Conservation (phyloP, 1,140 invertebrate genomes). For the Cherax quadricarinatus region DNA sequence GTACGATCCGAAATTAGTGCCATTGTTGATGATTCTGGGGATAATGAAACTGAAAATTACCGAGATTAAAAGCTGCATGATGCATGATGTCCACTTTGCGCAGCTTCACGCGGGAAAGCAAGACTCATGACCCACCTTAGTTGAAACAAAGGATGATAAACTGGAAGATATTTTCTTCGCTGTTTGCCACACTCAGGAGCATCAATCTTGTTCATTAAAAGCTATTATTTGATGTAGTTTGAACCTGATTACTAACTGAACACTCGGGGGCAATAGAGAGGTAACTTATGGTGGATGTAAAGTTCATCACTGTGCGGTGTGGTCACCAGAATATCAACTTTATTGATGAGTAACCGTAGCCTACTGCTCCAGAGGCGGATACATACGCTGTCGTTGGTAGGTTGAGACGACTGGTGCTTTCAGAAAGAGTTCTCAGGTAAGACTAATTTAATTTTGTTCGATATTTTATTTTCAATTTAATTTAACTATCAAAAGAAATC, state of each 20-base stretch:
- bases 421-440: not conserved
- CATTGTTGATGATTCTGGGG: not conserved
- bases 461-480: too few relatives aligned
- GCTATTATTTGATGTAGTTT: slow-evolving; percentile 32
- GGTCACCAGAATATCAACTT: not conserved
- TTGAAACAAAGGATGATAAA: slow-evolving; percentile 38
- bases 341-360: not conserved
- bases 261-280: not conserved
- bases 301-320: not conserved
- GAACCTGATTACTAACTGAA: not conserved
- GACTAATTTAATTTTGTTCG: too few relatives aligned
- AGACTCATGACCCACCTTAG: slow-evolving; percentile 3
- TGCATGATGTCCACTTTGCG: not conserved
- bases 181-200: slow-evolving; percentile 15
- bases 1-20: not conserved
- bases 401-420: not conserved
- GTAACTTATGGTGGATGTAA: not conserved
- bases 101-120: not conserved
- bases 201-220: slow-evolving; percentile 22
- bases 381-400: not conserved
- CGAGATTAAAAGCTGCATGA: not conserved
- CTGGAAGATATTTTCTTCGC: slow-evolving; percentile 22
- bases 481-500: too few relatives aligned
- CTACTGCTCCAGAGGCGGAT: not conserved
- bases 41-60: not conserved